Base-by-base conservation (phyloP, 1,140 invertebrate genomes). In the Contarinia nasturtii region DNA sequence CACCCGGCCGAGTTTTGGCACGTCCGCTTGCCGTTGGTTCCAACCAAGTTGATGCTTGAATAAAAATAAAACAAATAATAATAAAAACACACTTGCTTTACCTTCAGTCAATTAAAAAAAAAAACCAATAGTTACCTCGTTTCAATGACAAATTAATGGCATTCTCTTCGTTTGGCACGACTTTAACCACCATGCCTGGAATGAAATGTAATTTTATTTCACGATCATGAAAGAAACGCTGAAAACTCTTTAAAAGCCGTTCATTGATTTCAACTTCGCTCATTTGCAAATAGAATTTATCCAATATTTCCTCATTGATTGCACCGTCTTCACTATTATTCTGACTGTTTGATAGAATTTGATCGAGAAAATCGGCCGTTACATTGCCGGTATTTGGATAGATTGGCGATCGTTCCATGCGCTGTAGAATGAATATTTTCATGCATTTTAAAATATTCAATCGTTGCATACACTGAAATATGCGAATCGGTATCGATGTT, bases 121-220 rank as follows among this genome's bases (percentile, higher is more conserved):
- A 18, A 8, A 18, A 21, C 12, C 34, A 47, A 21, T 48, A 2
- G 20, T n/a, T 48, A 40, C 37, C 33, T 44, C 14, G 62, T 48
- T 61, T 64, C 0, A 64, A 50, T 5, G 52, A 54, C 17, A 64
- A 56, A 46, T 59, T 61, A 4, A 64, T 40, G 34, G 58, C 58
- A 46, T 64, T 64, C 17, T 60, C 56, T 49, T 57, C 58, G 51
- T 58, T 64, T 45, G 61, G 61, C 42, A 64, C 53, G 14, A 64
- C 52, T 49, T 61, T 58, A 15, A 64, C 53, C 41, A 60, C 52
- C 51, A 63, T 54, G 10, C 58, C 61, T 7, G 60, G 53, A 33
- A 63, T 49, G 20, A 63, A 57, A 45, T 60, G 56, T 37, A 64
- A 44, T 51, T 63, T 61, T n/a, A 64, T 58, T 33, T 61, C 57